Percentiles rank a stretch among this genome's conserved stretches.
Conservation (phyloP, 1,140 invertebrate species). For the Lordiphosa mommai region DNA sequence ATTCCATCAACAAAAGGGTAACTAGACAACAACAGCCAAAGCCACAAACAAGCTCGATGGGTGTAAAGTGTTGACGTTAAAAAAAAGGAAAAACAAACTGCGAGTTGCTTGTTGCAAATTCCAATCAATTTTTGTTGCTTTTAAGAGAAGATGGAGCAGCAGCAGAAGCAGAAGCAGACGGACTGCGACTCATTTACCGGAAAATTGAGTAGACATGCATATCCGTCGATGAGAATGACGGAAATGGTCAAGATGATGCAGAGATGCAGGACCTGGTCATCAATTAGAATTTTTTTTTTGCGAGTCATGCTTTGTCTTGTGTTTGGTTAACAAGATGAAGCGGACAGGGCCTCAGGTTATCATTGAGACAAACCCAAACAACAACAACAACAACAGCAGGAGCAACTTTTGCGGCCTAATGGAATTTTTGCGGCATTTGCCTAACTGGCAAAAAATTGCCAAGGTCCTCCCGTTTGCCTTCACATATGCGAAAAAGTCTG, state of each 20-base stretch:
- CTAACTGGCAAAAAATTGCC: conserved; percentile 64
- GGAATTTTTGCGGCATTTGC: conserved; percentile 56
- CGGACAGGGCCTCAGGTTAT: conserved; percentile 51
- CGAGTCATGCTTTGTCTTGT: conserved; percentile 61
- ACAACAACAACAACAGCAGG: conserved; percentile 23
- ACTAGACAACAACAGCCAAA: conserved; percentile 10
- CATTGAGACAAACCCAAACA: conserved; percentile 57
- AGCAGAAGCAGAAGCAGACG: conserved; percentile 4
- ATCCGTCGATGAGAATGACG: conserved; percentile 43
- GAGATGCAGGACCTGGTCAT: conserved; percentile 33
- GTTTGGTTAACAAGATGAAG: conserved; percentile 77
- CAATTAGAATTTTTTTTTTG: conserved; percentile 50
- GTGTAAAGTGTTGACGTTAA: conserved; percentile 47
- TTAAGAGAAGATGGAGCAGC: conserved; percentile 25
- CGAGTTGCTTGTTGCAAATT: conserved; percentile 65
- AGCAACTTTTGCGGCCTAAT: conserved; percentile 68
- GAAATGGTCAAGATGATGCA: conserved; percentile 70
- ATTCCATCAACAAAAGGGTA: too few species aligned
- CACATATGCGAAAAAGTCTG: conserved; percentile 21
- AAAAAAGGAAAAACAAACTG: conserved; percentile 28
- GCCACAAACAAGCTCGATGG: conserved; percentile 40
- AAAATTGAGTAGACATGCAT: conserved; percentile 77
- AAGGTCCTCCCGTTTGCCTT: conserved; percentile 9
- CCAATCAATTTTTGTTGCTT: conserved; percentile 67
- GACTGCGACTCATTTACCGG: conserved; percentile 58